A percentile compares a stretch with the other conserved stretches of the same genome.
Conservation (phyloP, 2,888 invertebrate species). For the Hybos culiciformis region DNA sequence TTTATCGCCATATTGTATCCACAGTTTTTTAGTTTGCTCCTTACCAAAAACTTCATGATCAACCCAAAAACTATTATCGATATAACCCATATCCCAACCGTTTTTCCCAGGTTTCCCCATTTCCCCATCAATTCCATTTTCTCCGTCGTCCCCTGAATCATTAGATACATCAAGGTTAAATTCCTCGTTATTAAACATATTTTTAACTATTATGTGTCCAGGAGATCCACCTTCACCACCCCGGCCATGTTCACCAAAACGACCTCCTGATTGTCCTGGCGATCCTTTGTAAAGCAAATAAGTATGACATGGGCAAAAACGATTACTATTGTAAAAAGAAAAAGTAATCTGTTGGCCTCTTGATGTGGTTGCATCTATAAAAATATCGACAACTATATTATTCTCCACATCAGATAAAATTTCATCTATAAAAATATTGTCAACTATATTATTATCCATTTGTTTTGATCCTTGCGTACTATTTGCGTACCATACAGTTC, state of each 20-base stretch:
- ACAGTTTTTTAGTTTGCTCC: background rate
- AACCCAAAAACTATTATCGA: background rate
- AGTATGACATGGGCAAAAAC: background rate
- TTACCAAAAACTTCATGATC: background rate
- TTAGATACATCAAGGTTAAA: background rate
- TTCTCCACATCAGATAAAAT: no score
- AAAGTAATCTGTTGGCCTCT: background rate
- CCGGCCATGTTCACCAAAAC: background rate
- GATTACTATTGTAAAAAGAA: background rate
- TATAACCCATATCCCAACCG: background rate
- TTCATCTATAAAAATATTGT: no score
- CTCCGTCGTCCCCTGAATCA: background rate
- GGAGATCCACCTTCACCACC: background rate
- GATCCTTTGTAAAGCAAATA: background rate
- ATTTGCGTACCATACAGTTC: background rate
- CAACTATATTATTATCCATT: no score
- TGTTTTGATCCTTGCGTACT: no score
- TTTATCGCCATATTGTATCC: background rate
- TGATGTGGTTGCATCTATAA: background rate
- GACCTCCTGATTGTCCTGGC: background rate
- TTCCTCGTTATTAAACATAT: background rate
- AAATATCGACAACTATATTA: background rate
- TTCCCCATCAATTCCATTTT: background rate
- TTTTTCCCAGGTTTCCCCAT: background rate
- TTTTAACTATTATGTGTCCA: background rate